These are phyloP conservation scores for Mimachlamys varia DNA, from an alignment of 2,888 invertebrate species.

Conservation along the genomic window DNA sequence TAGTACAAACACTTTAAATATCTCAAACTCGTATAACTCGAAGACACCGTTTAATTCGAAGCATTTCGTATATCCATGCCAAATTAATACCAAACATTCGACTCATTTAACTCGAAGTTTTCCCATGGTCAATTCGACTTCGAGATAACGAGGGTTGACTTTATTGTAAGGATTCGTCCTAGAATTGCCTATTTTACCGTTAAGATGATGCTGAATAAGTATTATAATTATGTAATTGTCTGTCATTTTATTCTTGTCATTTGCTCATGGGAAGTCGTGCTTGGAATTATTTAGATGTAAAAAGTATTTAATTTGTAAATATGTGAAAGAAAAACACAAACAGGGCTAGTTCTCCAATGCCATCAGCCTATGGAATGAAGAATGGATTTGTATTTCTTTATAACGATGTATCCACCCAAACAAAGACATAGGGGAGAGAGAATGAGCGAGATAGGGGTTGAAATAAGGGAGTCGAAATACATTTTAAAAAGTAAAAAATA, in stretches of 20 bases:
- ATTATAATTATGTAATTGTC: not conserved
- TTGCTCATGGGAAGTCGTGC: slow-evolving; percentile 27
- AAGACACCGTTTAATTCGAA: too few relatives aligned
- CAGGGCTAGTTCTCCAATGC: not conserved
- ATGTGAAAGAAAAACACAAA: not conserved
- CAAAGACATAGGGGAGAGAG: not conserved
- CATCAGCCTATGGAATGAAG: not conserved
- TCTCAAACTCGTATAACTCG: too few relatives aligned
- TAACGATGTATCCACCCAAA: not conserved
- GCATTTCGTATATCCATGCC: too few relatives aligned
- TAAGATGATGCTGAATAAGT: not conserved
- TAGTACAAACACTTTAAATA: too few relatives aligned
- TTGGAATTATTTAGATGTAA: not conserved
- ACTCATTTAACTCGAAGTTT: too few relatives aligned
- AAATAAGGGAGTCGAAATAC: not conserved
- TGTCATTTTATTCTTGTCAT: slow-evolving; percentile 29
- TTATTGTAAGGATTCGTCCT: not conserved
- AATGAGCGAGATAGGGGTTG: not conserved
- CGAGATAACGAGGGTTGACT: too few relatives aligned
- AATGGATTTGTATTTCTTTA: not conserved
- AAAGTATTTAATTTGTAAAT: not conserved
- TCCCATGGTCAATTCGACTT: too few relatives aligned
- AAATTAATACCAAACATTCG: too few relatives aligned
- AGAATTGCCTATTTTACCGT: not conserved
- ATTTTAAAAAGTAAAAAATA: too few relatives aligned